Percentiles rank a stretch among this genome's conserved stretches.
phyloP scores from a whole-genome alignment of 2,797 vertebrate genomes.

The Urosaurus nigricauda region DNA sequence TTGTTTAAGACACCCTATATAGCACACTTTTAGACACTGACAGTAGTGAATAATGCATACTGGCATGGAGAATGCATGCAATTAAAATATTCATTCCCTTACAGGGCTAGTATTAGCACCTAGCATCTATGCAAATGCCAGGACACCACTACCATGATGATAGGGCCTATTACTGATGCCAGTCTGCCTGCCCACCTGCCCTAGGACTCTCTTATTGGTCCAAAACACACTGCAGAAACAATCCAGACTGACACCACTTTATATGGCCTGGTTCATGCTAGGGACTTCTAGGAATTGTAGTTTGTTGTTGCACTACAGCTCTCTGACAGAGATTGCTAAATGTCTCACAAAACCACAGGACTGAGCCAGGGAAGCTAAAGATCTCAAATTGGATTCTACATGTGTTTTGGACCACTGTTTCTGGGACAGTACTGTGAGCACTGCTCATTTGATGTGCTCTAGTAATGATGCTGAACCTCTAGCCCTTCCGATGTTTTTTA shows the following conservation, averaged over 20 bases:
- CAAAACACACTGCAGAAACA: too few species aligned
- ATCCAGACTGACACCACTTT: too few species aligned
- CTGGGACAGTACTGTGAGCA: neutral
- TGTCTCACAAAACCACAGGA: too few species aligned
- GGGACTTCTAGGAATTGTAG: too few species aligned
- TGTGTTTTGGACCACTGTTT: neutral
- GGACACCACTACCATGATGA: neutral
- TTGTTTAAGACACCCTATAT: conserved; percentile 10
- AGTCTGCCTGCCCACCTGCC: too few species aligned
- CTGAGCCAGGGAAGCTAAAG: too few species aligned
- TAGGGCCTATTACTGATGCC: neutral
- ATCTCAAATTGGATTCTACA: too few species aligned
- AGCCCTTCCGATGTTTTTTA: neutral
- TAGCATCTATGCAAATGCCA: conserved; percentile 1
- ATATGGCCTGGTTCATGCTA: too few species aligned
- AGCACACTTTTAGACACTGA: neutral
- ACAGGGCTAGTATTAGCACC: neutral
- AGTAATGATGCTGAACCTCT: neutral
- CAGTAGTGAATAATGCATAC: conserved; percentile 1
- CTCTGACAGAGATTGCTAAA: too few species aligned
- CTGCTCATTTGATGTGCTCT: neutral
- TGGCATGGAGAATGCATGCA: neutral
- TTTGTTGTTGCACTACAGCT: too few species aligned
- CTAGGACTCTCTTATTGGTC: neutral
- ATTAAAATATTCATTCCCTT: neutral